Evolutionary conservation across 2,797 vertebrate genomes (phyloP).

Genomic region (Trachurus trachurus): DNA sequence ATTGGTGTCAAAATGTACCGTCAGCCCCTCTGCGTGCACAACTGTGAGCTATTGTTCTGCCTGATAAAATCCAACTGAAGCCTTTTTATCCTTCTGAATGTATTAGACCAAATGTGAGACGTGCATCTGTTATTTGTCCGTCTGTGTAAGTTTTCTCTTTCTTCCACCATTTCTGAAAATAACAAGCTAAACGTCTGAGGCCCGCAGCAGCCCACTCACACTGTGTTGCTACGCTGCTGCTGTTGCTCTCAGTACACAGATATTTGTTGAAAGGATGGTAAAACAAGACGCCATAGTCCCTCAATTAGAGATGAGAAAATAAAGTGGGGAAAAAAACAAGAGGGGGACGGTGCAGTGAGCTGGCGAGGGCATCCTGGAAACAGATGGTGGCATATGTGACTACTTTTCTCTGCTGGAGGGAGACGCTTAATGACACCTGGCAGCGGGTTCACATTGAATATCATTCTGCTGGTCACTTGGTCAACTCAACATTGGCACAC

Average conservation of each 20-base stretch:
- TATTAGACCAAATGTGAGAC: conserved; percentile 53
- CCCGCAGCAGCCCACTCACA: background rate
- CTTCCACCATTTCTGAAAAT: conserved; percentile 20
- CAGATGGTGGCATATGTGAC: conserved; percentile 53
- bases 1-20: conserved; percentile 75
- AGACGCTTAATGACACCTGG: conserved; percentile 65
- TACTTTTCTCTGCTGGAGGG: conserved; percentile 51
- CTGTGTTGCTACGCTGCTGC: background rate
- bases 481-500: conserved; percentile 66
- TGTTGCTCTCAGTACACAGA: background rate
- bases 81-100: conserved; percentile 69
- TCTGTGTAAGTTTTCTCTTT: conserved; percentile 6
- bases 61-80: conserved; percentile 39
- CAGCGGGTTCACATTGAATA: conserved; percentile 55
- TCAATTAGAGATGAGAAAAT: conserved; percentile 43
- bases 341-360: conserved; percentile 43
- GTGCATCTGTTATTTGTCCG: conserved; percentile 46
- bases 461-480: conserved; percentile 70
- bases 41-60: conserved; percentile 66
- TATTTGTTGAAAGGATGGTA: background rate
- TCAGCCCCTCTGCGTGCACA: conserved; percentile 42
- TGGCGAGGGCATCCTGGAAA: conserved; percentile 40
- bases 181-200: conserved; percentile 11
- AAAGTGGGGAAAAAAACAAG: background rate
- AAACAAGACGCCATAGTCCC: conserved; percentile 7